Percentiles rank a stretch among this genome's conserved stretches.
phyloP scores from a whole-genome alignment of 2,888 invertebrate species.

The Metellina segmentata region DNA sequence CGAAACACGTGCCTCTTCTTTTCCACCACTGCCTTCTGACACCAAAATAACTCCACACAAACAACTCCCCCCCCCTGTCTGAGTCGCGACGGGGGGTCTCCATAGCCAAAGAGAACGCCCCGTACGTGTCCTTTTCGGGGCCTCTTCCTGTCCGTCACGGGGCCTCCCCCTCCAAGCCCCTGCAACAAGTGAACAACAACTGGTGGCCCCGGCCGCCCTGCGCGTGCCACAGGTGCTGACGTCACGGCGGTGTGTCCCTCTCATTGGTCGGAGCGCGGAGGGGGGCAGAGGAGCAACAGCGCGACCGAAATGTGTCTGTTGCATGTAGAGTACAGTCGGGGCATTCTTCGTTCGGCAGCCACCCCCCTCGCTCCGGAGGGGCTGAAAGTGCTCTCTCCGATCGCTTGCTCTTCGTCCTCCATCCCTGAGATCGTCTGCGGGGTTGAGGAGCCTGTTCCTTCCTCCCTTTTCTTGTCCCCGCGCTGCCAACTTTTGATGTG shows the following conservation, averaged over 20 bases:
- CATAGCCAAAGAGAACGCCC: too few species aligned
- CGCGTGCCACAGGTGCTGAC: conserved; percentile 72
- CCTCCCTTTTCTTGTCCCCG: neutral
- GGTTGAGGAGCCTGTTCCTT: neutral
- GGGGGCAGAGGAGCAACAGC: conserved; percentile 58
- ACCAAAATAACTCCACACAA: too few species aligned
- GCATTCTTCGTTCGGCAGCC: conserved; percentile 36
- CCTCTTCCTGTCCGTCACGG: neutral
- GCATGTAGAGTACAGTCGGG: conserved; percentile 58
- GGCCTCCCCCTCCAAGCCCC: conserved; percentile 3
- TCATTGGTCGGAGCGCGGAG: conserved; percentile 53
- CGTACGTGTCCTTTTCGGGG: too few species aligned
- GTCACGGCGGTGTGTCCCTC: conserved; percentile 32
- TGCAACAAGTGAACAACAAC: conserved; percentile 69
- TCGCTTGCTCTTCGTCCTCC: conserved; percentile 20
- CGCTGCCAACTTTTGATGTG: neutral
- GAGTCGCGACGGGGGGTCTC: too few species aligned
- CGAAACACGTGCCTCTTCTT: too few species aligned
- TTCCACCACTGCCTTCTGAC: too few species aligned
- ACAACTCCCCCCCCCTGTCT: too few species aligned
- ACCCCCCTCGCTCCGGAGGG: conserved; percentile 4
- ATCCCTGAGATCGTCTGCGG: conserved; percentile 35
- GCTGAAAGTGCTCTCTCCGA: neutral
- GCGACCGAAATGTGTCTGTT: conserved; percentile 62
- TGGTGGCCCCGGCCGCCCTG: conserved; percentile 51